Conservation (phyloP, 2,797 vertebrate genomes). For the Brachymystax lenok region DNA sequence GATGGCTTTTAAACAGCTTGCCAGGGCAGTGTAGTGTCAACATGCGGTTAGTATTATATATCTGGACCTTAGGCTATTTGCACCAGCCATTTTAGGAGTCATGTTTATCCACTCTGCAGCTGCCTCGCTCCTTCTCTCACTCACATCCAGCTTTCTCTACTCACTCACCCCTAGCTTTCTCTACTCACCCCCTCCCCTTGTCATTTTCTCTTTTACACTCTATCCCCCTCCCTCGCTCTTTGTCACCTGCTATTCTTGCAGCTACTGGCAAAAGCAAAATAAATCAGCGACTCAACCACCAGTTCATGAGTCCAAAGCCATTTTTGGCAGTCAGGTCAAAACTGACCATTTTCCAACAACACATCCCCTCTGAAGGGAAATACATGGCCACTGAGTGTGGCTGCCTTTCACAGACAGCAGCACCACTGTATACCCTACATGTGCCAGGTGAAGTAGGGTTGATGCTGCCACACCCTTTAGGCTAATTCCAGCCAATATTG, state of each 20-base stretch:
- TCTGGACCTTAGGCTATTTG: slow-evolving; percentile 17
- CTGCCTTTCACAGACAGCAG: neutral
- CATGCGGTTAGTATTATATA: slow-evolving; percentile 18
- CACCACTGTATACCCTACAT: neutral
- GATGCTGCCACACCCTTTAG: neutral
- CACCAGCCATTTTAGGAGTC: slow-evolving; percentile 13
- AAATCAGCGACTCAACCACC: neutral
- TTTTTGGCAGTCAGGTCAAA: neutral
- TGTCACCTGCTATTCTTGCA: slow-evolving; percentile 5
- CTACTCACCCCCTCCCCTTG: neutral
- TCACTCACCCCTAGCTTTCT: neutral
- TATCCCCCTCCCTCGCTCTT: neutral
- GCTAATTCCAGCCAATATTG: neutral
- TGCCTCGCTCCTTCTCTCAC: neutral
- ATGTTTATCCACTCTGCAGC: slow-evolving; percentile 14
- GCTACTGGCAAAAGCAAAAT: neutral
- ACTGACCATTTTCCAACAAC: neutral
- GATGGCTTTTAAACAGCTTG: slow-evolving; percentile 30
- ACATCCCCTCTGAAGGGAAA: neutral
- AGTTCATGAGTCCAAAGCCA: neutral
- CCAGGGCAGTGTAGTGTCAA: slow-evolving; percentile 2
- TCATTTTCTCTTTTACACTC: neutral
- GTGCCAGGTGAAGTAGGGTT: neutral
- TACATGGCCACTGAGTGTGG: neutral
- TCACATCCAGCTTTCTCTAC: neutral